Conservation (phyloP, 2,888 invertebrate species). For the Amblyteles armatorius region DNA sequence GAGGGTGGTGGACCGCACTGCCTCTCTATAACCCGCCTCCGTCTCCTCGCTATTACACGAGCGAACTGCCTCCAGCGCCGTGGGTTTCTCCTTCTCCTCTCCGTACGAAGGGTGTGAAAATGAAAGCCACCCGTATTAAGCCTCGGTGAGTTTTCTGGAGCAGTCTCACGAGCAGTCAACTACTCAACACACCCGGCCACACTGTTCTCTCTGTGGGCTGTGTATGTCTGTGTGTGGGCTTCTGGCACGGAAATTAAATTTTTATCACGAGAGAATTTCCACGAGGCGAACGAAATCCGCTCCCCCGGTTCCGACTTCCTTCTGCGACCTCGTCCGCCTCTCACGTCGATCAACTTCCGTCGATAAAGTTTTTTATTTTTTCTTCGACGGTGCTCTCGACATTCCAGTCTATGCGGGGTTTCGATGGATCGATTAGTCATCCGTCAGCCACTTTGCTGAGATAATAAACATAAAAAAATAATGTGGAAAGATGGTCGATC, state of each 20-base stretch:
- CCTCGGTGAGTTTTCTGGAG: slow-evolving; percentile 56
- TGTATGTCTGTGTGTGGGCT: slow-evolving; percentile 22
- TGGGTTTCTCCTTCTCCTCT: slow-evolving; percentile 39
- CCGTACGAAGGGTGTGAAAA: slow-evolving; percentile 65
- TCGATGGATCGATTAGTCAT: slow-evolving; percentile 63
- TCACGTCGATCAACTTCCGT: slow-evolving; percentile 55
- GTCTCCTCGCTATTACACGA: slow-evolving; percentile 10
- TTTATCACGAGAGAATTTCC: slow-evolving; percentile 67
- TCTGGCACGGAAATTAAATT: slow-evolving; percentile 70
- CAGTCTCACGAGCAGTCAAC: slow-evolving; percentile 53
- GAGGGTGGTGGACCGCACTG: slow-evolving; percentile 70
- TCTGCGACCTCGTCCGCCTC: slow-evolving; percentile 17
- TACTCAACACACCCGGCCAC: slow-evolving; percentile 28
- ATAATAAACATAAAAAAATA: slow-evolving; percentile 14
- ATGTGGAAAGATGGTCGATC: slow-evolving; percentile 31
- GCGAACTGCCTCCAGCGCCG: slow-evolving; percentile 47
- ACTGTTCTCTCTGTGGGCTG: slow-evolving; percentile 52
- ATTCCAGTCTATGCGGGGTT: slow-evolving; percentile 32
- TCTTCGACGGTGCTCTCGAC: slow-evolving; percentile 35
- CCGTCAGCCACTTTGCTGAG: slow-evolving; percentile 27
- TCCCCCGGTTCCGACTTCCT: slow-evolving; percentile 21
- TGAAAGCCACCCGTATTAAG: slow-evolving; percentile 67
- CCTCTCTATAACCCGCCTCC: slow-evolving; percentile 49
- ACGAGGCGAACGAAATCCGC: slow-evolving; percentile 61
- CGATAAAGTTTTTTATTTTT: slow-evolving; percentile 50